Conservation (phyloP, 2,113 vertebrate species). For the Bufo gargarizans region DNA sequence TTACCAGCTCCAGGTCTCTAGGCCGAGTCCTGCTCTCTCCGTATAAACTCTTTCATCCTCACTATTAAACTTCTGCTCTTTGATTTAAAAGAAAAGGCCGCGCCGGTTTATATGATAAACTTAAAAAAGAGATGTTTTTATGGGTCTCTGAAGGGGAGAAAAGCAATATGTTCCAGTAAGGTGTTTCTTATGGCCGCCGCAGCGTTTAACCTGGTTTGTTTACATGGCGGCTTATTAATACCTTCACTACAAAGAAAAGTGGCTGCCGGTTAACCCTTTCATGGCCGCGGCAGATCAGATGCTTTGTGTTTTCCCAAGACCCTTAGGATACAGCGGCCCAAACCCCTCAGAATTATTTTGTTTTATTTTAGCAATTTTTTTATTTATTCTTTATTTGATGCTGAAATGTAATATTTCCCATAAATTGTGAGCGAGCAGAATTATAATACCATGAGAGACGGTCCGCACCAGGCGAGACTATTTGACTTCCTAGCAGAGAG, state of each 20-base stretch:
- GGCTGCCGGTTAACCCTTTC: conserved; percentile 16
- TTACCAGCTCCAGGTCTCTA: conserved; percentile 33
- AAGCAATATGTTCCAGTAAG: conserved; percentile 53
- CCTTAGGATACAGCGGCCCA: neutral
- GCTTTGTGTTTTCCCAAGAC: neutral
- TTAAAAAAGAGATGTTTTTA: conserved; percentile 53
- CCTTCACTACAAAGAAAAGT: neutral
- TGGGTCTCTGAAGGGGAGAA: conserved; percentile 42
- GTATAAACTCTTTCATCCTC: conserved; percentile 47
- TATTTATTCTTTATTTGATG: neutral
- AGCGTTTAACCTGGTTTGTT: conserved; percentile 40
- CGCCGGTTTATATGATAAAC: conserved; percentile 54
- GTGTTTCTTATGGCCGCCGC: conserved; percentile 12
- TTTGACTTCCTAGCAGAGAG: neutral
- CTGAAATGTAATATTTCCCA: neutral
- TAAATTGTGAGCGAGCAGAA: neutral
- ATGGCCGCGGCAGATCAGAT: neutral
- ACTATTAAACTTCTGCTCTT: conserved; percentile 53
- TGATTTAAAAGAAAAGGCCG: conserved; percentile 53
- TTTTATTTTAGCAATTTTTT: neutral
- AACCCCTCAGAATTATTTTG: neutral
- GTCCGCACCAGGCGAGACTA: neutral
- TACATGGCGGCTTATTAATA: conserved; percentile 44
- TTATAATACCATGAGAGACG: neutral
- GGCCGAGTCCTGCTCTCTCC: conserved; percentile 33